Evolutionary conservation across 1,140 invertebrate genomes (phyloP), one percentile per base, ranked within the genome.

Genomic region (Pteromalus puparum): DNA sequence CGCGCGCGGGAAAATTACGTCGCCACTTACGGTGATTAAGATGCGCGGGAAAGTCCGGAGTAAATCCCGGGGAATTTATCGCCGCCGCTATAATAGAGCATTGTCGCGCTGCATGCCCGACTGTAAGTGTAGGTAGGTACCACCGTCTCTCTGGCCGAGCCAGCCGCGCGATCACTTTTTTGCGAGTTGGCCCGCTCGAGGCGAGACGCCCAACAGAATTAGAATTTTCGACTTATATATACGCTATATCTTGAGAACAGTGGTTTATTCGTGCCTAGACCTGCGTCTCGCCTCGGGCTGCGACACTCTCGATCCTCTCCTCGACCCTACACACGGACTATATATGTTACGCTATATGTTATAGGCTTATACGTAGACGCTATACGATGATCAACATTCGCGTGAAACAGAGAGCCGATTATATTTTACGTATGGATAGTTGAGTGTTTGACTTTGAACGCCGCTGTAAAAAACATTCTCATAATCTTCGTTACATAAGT

Each of bases 21-120:
- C 34, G 78, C 30, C 78, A 68, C 78, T 80, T 80, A 68, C 67
- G 78, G 78, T 80, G 78, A 80, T 80, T 80, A 80, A 80, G 78
- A 80, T 80, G 78, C 30, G 24, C 53, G 6, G 18, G 15, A n/a
- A n/a, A n/a, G n/a, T n/a, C n/a, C n/a, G 30, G 21, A 42, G 78
- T 80, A 80, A 80, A 70, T 80, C 38, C 38, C 21, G 65, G 18
- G 48, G 48, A 68, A 80, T 80, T 80, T 80, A 80, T 78, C 26
- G 48, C 42, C 21, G 53, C 12, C 18, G 48, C 48, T 21, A 42
- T 42, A 42, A 42, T 9, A 3, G 2, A 15, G 5, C n/a, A 61
- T 61, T 61, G 53, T 61, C 53, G 18, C 53, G 53, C 53, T 61
- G 5, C 18, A 21, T 34, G 4, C 30, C 30, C 30, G 30, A 34